Conservation (phyloP, 2,888 invertebrate genomes). For the Phaedon cochleariae region DNA sequence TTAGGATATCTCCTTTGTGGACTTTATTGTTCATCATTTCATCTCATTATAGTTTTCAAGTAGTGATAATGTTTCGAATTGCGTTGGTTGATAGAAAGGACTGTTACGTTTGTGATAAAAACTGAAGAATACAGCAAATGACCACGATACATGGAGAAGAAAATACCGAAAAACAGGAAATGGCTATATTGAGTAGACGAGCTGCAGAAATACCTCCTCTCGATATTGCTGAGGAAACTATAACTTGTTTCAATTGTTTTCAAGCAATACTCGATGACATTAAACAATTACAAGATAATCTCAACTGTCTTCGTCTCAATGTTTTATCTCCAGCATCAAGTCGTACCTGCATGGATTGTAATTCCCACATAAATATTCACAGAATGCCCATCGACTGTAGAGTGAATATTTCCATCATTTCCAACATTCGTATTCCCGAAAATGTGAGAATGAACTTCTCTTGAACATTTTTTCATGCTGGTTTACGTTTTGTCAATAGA, state of each 20-base stretch:
- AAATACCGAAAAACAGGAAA: background rate
- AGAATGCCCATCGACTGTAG: slow-evolving; percentile 1
- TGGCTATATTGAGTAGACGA: slow-evolving; percentile 2
- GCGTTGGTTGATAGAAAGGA: background rate
- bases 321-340: slow-evolving; percentile 7
- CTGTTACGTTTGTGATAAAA: background rate
- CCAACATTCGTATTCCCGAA: background rate
- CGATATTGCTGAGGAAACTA: slow-evolving; percentile 6
- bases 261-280: slow-evolving; percentile 4
- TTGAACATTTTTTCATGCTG: background rate
- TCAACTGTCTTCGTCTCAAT: slow-evolving; percentile 3
- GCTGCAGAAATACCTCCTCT: slow-evolving; percentile 5
- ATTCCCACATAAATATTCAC: slow-evolving; percentile 6
- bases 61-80: slow-evolving; percentile 3
- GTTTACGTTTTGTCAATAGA: background rate
- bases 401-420: slow-evolving; percentile 8
- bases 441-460: background rate
- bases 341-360: slow-evolving; percentile 8
- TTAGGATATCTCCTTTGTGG: background rate
- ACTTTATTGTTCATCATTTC: slow-evolving; percentile 2
- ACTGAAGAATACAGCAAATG: slow-evolving; percentile 8
- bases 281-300: slow-evolving; percentile 1
- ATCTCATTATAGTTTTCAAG: background rate
- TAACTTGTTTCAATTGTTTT: slow-evolving; percentile 4
- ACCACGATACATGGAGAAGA: slow-evolving; percentile 6